Base-by-base conservation (phyloP, 2,113 vertebrate species). In the Stigmatopora nigra region DNA sequence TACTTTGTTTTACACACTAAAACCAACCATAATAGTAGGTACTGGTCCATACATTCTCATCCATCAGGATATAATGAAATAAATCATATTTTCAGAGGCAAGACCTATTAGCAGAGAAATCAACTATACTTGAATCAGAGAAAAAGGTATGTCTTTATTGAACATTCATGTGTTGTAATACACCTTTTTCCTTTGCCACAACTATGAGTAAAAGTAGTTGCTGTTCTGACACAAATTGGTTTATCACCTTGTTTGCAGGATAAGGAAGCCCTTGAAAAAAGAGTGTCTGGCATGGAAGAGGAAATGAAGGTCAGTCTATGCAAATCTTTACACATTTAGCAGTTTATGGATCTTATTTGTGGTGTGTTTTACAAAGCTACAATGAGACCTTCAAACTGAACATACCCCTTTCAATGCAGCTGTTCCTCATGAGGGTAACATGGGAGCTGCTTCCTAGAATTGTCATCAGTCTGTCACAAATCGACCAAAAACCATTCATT, bases 281-380 rank as follows among this genome's bases (percentile, higher is more conserved):
- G 88, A 80, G 95, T 98, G 72, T 95, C 96, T 3, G 92, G 95
- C 82, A 98, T 99, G 96, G 95, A 98, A 66, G 96, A 95, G 65
- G 96, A 98, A 73, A 80, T 99, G 84, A 98, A 99, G 96, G 96
- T 98, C 69, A 82, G 78, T 82, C 17, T 19, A 35, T 56, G 45
- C 20, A 48, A 63, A 35, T 51, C 61, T 62, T 5, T 25, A 16
- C 8, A 11, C 19, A 10, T 36, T 35, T 58, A 36, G 12, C 38
- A 45, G 22, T 25, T 70, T 19, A 63, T n/a, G n/a, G 41, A n/a
- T 61, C 73, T 78, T 22, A 49, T 58, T 11, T 20, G 5, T 45
- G 16, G 14, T 67, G 20, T 71, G 57, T 59, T 41, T 14, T 19
- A 36, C 65, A 49, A 66, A 46, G 68, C 76, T 41, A 66, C 52